Percentiles rank a stretch among this genome's conserved stretches.
These are phyloP conservation scores for Automeris io DNA, from an alignment of 2,888 invertebrate genomes.

Conservation along the genomic window DNA sequence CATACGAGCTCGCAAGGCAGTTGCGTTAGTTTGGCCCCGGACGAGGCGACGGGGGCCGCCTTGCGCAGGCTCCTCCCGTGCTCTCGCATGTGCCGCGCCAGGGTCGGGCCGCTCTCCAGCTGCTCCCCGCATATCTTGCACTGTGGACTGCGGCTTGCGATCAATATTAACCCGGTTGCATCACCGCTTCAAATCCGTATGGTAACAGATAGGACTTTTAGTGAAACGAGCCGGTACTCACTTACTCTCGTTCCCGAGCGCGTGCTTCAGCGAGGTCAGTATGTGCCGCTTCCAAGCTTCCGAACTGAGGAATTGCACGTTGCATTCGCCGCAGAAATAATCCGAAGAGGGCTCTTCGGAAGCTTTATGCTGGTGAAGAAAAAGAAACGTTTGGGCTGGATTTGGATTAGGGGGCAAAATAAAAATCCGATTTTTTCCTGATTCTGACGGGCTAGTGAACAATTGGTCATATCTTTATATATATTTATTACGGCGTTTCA, in stretches of 20 bases:
- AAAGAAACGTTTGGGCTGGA: not conserved
- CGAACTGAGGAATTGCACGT: constrained; percentile 35
- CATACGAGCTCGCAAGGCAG: constrained; percentile 35
- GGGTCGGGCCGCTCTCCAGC: constrained; percentile 7
- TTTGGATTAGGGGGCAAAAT: too few relatives aligned
- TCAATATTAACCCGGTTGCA: too few relatives aligned
- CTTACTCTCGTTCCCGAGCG: constrained; percentile 23
- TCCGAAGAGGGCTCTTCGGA: constrained; percentile 17
- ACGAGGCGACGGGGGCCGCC: constrained; percentile 2
- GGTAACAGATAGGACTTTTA: not conserved
- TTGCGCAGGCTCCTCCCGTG: constrained; percentile 17
- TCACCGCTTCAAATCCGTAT: too few relatives aligned
- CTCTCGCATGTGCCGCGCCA: constrained; percentile 19
- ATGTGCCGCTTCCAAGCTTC: constrained; percentile 45
- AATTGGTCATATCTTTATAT: too few relatives aligned
- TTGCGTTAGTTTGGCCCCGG: constrained; percentile 9
- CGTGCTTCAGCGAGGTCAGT: constrained; percentile 35
- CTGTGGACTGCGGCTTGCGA: constrained; percentile 20
- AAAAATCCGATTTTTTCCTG: too few relatives aligned
- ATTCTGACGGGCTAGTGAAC: too few relatives aligned
- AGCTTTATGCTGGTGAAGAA: not conserved
- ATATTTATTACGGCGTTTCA: too few relatives aligned
- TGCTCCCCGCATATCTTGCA: constrained; percentile 31
- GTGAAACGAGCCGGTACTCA: constrained; percentile 11
- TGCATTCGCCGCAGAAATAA: constrained; percentile 35